A percentile compares a stretch with the other conserved stretches of the same genome.
Conservation (phyloP, 2,113 vertebrate genomes). For the Amphiprion percula region DNA sequence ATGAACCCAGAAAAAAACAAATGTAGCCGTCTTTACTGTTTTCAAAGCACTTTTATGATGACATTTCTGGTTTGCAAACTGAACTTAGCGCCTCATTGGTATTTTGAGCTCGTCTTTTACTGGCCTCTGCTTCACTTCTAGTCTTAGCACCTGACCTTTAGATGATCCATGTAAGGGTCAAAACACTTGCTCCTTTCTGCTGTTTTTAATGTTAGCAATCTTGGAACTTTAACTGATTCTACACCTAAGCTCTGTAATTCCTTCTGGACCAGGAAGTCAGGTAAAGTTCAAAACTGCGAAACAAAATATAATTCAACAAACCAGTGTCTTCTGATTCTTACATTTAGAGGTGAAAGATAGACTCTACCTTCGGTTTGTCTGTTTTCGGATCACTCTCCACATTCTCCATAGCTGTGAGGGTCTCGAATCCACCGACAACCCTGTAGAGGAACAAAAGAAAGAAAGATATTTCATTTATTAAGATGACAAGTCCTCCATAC, state of each 20-base stretch:
- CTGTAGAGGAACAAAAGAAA: slow-evolving; percentile 72
- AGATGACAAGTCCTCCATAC: background rate
- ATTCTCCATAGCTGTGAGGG: slow-evolving; percentile 96
- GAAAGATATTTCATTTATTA: background rate
- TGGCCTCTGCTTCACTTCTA: background rate
- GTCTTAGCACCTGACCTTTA: slow-evolving; percentile 6
- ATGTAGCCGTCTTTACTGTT: too few species aligned
- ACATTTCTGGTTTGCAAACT: too few species aligned
- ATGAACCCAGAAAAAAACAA: too few species aligned
- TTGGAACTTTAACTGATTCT: background rate
- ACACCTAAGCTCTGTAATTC: background rate
- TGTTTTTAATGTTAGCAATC: slow-evolving; percentile 8
- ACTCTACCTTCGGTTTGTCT: slow-evolving; percentile 92
- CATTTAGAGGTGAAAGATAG: background rate
- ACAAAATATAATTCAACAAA: background rate
- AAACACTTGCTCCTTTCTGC: background rate
- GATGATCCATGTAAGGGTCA: background rate
- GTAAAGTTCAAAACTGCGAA: slow-evolving; percentile 1
- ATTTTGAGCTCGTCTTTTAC: background rate
- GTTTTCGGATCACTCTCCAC: slow-evolving; percentile 95
- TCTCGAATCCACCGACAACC: slow-evolving; percentile 96
- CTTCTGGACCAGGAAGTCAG: background rate
- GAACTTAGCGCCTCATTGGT: background rate
- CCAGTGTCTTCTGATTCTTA: background rate
- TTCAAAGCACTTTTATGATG: too few species aligned